Conservation (phyloP, 92 coral and sea anemone species). For the Diadumene lineata region DNA sequence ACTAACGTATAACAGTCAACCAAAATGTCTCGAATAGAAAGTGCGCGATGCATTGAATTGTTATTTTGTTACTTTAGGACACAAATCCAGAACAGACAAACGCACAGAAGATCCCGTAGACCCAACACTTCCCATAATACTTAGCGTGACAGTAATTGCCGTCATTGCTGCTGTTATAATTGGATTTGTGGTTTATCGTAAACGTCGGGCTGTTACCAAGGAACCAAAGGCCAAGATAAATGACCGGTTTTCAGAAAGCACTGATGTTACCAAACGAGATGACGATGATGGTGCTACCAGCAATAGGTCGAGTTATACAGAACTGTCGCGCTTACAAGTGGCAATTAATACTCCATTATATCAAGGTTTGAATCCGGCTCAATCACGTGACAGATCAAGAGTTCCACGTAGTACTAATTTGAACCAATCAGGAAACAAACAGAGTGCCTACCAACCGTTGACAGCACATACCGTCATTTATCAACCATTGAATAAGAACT, state of each 20-base stretch:
- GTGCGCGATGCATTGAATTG: background rate
- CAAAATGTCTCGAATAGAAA: background rate
- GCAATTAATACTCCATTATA: background rate
- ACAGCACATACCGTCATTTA: background rate
- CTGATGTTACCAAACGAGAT: background rate
- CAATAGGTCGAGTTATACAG: background rate
- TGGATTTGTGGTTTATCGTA: slow-evolving; percentile 10
- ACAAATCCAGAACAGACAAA: slow-evolving; percentile 13
- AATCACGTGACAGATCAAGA: background rate
- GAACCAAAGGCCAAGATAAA: background rate
- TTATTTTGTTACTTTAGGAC: background rate
- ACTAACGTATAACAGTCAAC: no score
- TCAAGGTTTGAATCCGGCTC: background rate
- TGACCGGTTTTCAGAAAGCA: background rate
- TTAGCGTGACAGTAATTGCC: slow-evolving; percentile 34
- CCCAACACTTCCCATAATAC: slow-evolving; percentile 4
- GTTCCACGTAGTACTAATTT: background rate
- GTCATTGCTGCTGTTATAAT: slow-evolving; percentile 31
- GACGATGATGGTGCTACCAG: background rate
- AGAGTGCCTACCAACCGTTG: slow-evolving; percentile 4
- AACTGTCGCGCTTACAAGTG: background rate
- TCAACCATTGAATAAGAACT: background rate
- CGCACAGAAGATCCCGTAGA: background rate
- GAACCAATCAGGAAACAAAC: background rate
- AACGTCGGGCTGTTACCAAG: slow-evolving; percentile 1